These are phyloP conservation scores for Orthosia cruda DNA, from an alignment of 2,888 invertebrate species.

Conservation along the genomic window DNA sequence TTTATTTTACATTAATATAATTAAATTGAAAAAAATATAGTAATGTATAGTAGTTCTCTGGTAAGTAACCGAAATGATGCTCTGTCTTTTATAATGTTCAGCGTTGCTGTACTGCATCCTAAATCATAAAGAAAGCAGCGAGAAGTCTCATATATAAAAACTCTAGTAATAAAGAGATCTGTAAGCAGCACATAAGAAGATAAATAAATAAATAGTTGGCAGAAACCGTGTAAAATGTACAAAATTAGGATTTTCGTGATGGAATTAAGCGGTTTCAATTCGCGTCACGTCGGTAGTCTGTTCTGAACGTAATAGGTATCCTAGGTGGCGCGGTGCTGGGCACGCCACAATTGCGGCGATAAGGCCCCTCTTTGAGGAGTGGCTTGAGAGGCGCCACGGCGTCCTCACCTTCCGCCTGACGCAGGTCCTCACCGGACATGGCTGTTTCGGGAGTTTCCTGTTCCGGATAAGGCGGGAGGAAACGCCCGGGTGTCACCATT, in stretches of 20 bases:
- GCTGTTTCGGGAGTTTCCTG: too few species aligned
- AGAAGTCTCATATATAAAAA: conserved; percentile 31
- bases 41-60: too few species aligned
- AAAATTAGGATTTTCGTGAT: conserved; percentile 59
- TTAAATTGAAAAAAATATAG: too few species aligned
- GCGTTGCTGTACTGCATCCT: background rate
- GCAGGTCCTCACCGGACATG: too few species aligned
- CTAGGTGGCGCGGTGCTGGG: conserved; percentile 53
- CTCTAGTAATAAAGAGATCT: conserved; percentile 34
- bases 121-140: conserved; percentile 7
- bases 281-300: conserved; percentile 62
- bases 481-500: too few species aligned
- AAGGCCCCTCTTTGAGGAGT: too few species aligned
- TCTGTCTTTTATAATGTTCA: background rate
- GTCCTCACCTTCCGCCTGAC: too few species aligned
- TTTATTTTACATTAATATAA: too few species aligned
- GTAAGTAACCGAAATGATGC: too few species aligned
- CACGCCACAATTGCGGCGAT: too few species aligned
- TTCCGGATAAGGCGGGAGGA: too few species aligned
- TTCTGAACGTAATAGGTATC: conserved; percentile 56
- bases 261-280: conserved; percentile 49
- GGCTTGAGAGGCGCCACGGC: too few species aligned
- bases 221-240: conserved; percentile 53
- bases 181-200: conserved; percentile 45
- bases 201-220: conserved; percentile 49